phyloP scores from a whole-genome alignment of 1,140 invertebrate genomes.

The Atopsyche davidsoni region DNA sequence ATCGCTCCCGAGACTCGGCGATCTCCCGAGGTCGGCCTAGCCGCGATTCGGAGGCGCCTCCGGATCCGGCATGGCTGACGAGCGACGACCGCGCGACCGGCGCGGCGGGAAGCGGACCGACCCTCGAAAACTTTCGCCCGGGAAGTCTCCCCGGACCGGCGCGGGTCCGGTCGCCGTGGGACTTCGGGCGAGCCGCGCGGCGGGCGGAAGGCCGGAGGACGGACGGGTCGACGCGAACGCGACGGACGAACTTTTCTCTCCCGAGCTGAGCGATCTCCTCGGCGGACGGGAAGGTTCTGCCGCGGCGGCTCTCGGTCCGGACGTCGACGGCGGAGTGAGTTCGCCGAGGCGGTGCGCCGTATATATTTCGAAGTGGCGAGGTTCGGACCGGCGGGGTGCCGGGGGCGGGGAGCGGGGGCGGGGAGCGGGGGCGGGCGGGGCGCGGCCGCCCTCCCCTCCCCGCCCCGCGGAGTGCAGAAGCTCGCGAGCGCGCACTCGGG shows the following conservation, averaged over 20 bases:
- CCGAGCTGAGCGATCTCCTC: neutral
- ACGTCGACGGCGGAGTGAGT: conserved; percentile 7
- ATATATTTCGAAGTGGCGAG: conserved; percentile 8
- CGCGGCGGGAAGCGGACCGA: conserved; percentile 8
- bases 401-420: neutral
- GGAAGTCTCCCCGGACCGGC: neutral
- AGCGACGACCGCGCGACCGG: neutral
- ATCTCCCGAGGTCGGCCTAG: neutral
- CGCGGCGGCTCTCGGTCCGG: neutral
- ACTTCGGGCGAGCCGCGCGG: neutral
- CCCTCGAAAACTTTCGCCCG: conserved; percentile 1
- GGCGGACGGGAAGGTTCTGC: neutral
- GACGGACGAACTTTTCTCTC: neutral
- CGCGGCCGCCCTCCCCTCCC: neutral
- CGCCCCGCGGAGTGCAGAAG: neutral
- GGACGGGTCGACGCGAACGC: neutral
- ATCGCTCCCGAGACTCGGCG: neutral
- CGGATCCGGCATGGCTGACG: neutral
- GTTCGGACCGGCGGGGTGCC: neutral
- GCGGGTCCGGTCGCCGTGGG: neutral
- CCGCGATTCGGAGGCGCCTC: no score
- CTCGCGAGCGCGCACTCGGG: neutral
- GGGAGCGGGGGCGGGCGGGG: conserved; percentile 5
- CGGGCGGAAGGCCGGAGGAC: neutral
- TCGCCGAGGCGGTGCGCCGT: neutral